Conservation (phyloP, 1,140 invertebrate genomes). For the Zaprionus kolodkinae region DNA sequence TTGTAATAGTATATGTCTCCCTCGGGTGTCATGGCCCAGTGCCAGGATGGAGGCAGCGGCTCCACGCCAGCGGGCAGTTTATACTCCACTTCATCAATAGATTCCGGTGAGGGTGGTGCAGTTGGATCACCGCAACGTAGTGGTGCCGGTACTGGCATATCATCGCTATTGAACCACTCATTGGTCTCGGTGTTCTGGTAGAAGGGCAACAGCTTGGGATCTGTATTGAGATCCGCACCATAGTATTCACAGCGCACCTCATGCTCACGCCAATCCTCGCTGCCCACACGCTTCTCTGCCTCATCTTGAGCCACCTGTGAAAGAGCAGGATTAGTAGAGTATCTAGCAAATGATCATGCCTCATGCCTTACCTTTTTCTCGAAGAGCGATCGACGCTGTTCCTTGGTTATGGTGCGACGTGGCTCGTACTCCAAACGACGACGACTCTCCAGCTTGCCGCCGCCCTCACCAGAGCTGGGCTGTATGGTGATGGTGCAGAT, state of each 20-base stretch:
- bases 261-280: conserved; percentile 87
- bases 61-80: conserved; percentile 86
- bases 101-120: conserved; percentile 60
- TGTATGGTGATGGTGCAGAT: conserved; percentile 60
- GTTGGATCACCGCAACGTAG: conserved; percentile 65
- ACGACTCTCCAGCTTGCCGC: conserved; percentile 20
- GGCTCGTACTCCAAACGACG: conserved; percentile 33
- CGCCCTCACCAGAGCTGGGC: conserved; percentile 16
- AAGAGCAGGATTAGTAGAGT: neutral
- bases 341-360: neutral
- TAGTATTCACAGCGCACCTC: conserved; percentile 87
- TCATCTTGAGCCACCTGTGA: conserved; percentile 88
- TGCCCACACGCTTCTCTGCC: conserved; percentile 86
- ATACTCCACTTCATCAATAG: conserved; percentile 63
- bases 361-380: conserved; percentile 86
- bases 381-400: conserved; percentile 89
- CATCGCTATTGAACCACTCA: conserved; percentile 86
- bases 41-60: conserved; percentile 93
- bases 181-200: conserved; percentile 87
- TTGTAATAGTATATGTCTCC: conserved; percentile 97
- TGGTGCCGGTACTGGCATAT: conserved; percentile 83
- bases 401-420: conserved; percentile 57
- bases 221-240: conserved; percentile 86
- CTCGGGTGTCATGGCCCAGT: conserved; percentile 91
- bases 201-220: conserved; percentile 86